Percentiles rank a stretch among this genome's conserved stretches.
These are phyloP conservation scores for Epirrhoe alternata DNA, from an alignment of 2,888 invertebrate genomes.

Conservation along the genomic window DNA sequence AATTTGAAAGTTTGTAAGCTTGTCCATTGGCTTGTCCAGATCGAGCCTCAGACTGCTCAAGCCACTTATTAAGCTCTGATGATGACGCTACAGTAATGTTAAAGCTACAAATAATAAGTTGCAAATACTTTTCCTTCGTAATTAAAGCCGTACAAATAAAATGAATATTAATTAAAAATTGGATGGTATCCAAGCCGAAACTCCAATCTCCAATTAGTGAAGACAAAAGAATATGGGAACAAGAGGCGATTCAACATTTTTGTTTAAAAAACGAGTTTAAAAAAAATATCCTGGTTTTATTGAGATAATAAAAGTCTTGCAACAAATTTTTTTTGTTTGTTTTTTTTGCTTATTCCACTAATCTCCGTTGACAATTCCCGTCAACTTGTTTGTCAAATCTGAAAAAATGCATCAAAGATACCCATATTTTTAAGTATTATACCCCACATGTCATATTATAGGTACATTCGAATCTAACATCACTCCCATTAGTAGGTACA, in stretches of 20 bases:
- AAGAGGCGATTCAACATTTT: conserved; percentile 13
- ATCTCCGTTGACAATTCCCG: too few relatives aligned
- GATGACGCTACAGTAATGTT: too few relatives aligned
- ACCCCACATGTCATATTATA: too few relatives aligned
- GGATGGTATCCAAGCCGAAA: conserved; percentile 36
- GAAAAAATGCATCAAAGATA: too few relatives aligned
- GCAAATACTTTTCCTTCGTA: not conserved
- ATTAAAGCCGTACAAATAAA: not conserved
- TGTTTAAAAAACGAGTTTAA: conserved; percentile 1
- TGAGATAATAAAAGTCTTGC: not conserved
- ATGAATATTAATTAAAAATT: conserved; percentile 35
- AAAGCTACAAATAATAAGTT: not conserved
- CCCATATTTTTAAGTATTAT: too few relatives aligned
- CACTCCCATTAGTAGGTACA: too few relatives aligned
- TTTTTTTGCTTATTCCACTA: not conserved
- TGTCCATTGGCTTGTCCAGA: too few relatives aligned
- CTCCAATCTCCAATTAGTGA: conserved; percentile 34
- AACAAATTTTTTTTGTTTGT: not conserved
- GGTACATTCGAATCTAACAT: too few relatives aligned
- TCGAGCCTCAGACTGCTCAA: too few relatives aligned
- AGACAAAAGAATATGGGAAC: conserved; percentile 22
- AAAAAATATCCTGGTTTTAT: not conserved
- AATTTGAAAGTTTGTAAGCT: too few relatives aligned
- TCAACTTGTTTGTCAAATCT: too few relatives aligned
- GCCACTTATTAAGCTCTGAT: too few relatives aligned